Evolutionary conservation across 2,888 invertebrate genomes (phyloP).

Genomic region (Hypercompe scribonia): DNA sequence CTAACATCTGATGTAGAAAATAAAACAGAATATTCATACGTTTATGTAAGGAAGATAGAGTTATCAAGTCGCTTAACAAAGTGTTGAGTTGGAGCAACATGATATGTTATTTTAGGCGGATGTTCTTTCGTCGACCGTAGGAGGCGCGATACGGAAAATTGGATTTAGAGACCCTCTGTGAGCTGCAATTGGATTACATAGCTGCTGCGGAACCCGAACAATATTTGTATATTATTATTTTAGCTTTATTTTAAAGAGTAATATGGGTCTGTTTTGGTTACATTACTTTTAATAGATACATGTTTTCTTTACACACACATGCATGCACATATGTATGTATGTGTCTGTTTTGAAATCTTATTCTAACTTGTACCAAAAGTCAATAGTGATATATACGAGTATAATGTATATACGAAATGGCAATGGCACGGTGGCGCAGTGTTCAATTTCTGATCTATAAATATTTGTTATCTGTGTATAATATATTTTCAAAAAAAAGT

Average conservation of each 20-base stretch:
- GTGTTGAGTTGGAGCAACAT: constrained; percentile 31
- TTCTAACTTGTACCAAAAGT: too few relatives aligned
- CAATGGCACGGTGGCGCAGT: too few relatives aligned
- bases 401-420: too few relatives aligned
- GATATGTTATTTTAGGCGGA: constrained; percentile 52
- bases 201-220: constrained; percentile 28
- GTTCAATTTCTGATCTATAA: background rate
- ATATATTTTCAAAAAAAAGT: too few relatives aligned
- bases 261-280: constrained; percentile 3
- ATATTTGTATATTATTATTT: constrained; percentile 38
- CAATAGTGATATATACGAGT: too few relatives aligned
- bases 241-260: constrained; percentile 9
- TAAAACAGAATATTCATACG: constrained; percentile 25
- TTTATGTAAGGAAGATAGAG: constrained; percentile 19
- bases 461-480: background rate
- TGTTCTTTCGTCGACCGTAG: constrained; percentile 26
- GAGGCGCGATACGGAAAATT: constrained; percentile 53
- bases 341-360: too few relatives aligned
- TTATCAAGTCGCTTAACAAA: constrained; percentile 41
- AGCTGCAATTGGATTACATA: constrained; percentile 50
- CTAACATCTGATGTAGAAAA: background rate
- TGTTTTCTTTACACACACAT: background rate
- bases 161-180: constrained; percentile 51
- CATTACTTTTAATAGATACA: background rate
- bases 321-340: too few relatives aligned